These are phyloP conservation scores for Phyllotreta striolata DNA, from an alignment of 2,888 invertebrate species.

Conservation along the genomic window DNA sequence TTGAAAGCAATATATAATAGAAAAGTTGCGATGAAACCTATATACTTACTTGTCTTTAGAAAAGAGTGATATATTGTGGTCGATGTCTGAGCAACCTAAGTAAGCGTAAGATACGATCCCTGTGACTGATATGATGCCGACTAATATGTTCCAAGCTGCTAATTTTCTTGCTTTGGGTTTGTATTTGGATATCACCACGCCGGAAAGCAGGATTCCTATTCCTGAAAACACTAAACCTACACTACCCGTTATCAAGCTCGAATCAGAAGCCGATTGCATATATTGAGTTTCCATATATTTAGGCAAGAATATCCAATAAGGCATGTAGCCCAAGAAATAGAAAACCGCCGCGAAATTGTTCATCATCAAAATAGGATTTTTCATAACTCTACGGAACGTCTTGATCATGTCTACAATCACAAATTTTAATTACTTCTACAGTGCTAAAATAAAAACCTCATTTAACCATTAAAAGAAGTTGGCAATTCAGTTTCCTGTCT, in stretches of 20 bases:
- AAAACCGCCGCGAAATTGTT: slow-evolving; percentile 78
- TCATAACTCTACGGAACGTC: slow-evolving; percentile 70
- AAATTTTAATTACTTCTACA: slow-evolving; percentile 45
- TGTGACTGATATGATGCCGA: slow-evolving; percentile 69
- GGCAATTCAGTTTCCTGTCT: slow-evolving; percentile 53
- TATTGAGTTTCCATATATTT: slow-evolving; percentile 87
- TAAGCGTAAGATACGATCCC: slow-evolving; percentile 72
- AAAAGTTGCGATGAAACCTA: neutral
- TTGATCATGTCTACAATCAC: slow-evolving; percentile 65
- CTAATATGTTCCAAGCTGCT: slow-evolving; percentile 74
- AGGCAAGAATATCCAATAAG: slow-evolving; percentile 82
- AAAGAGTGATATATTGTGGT: slow-evolving; percentile 62
- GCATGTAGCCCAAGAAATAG: slow-evolving; percentile 75
- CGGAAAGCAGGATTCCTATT: slow-evolving; percentile 72
- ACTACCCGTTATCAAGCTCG: slow-evolving; percentile 77
- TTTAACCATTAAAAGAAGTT: slow-evolving; percentile 59
- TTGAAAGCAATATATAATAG: neutral
- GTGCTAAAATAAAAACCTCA: slow-evolving; percentile 34
- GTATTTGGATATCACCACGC: slow-evolving; percentile 71
- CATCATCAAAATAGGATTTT: slow-evolving; percentile 74
- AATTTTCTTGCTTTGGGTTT: slow-evolving; percentile 72
- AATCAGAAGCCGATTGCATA: slow-evolving; percentile 76
- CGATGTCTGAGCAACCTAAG: slow-evolving; percentile 71
- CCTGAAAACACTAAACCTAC: slow-evolving; percentile 76
- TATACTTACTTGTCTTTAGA: slow-evolving; percentile 57